Conservation (phyloP, 2,888 invertebrate species). For the Invenusta paracnida region DNA sequence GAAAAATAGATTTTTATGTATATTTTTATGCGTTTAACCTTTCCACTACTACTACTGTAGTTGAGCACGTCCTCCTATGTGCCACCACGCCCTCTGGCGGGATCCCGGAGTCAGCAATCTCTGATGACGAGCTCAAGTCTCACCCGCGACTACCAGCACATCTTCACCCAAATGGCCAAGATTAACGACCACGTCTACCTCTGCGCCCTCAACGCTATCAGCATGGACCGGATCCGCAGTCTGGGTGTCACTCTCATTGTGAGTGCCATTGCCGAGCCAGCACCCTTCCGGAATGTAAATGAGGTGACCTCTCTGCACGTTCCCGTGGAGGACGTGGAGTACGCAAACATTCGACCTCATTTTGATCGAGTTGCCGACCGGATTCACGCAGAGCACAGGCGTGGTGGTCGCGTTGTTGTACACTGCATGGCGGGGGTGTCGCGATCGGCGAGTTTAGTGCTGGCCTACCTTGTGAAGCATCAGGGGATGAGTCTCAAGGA, state of each 20-base stretch:
- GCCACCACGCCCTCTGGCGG: not conserved
- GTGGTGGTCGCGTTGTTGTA: slow-evolving; percentile 72
- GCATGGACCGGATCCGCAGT: slow-evolving; percentile 68
- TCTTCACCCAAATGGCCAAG: slow-evolving; percentile 64
- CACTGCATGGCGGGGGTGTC: slow-evolving; percentile 87
- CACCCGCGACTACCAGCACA: slow-evolving; percentile 40
- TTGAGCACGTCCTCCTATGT: not conserved
- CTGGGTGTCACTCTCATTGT: slow-evolving; percentile 73
- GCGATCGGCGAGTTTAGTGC: slow-evolving; percentile 75
- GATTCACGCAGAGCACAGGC: slow-evolving; percentile 68
- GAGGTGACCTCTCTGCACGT: slow-evolving; percentile 67
- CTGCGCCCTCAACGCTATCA: slow-evolving; percentile 73
- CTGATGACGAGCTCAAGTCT: not conserved
- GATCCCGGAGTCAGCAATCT: not conserved
- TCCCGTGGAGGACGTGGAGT: slow-evolving; percentile 71
- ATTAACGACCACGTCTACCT: slow-evolving; percentile 72
- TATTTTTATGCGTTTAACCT: too few relatives aligned
- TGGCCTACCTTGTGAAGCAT: slow-evolving; percentile 84
- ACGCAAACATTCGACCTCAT: slow-evolving; percentile 70
- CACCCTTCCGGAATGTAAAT: slow-evolving; percentile 61
- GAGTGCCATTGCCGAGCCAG: slow-evolving; percentile 77
- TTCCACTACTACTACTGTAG: too few relatives aligned
- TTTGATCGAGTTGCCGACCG: slow-evolving; percentile 72
- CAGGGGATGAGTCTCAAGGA: slow-evolving; percentile 68
- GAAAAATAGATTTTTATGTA: too few relatives aligned